These are phyloP conservation scores for Microchrysa polita DNA, from an alignment of 2,888 invertebrate genomes.

Conservation along the genomic window DNA sequence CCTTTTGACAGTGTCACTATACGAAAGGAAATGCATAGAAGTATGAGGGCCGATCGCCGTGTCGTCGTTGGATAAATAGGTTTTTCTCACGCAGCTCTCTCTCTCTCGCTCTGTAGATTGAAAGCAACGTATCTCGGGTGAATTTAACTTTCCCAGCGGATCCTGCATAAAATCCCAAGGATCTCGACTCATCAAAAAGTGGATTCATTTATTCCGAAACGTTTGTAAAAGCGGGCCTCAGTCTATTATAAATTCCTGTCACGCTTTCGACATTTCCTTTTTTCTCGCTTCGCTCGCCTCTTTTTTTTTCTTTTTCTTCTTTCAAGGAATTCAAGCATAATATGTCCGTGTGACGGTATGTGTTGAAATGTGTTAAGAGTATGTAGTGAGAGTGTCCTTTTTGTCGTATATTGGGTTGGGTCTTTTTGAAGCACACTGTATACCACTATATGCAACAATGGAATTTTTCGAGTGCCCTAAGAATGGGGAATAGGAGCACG, in stretches of 20 bases:
- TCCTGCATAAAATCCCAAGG: constrained; percentile 22
- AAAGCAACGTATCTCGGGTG: constrained; percentile 1
- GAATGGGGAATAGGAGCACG: not conserved
- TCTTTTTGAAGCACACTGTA: not conserved
- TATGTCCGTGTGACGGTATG: not conserved
- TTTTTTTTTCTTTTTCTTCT: no score
- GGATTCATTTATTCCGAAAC: constrained; percentile 36
- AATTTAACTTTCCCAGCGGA: constrained; percentile 20
- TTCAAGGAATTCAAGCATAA: constrained; percentile 23
- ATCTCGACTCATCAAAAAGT: constrained; percentile 20
- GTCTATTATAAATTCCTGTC: constrained; percentile 48
- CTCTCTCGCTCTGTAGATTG: no score
- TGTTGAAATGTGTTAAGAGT: constrained; percentile 4
- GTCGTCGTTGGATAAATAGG: constrained; percentile 15
- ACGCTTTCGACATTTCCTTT: constrained; percentile 48
- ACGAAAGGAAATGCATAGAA: no score
- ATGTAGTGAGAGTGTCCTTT: no score
- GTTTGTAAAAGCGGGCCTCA: constrained; percentile 36
- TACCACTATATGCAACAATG: constrained; percentile 25
- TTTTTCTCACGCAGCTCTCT: not conserved
- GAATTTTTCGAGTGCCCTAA: not conserved
- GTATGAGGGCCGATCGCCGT: not conserved
- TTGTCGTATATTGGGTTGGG: not conserved
- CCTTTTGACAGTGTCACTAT: constrained; percentile 2
- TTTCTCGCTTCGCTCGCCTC: not conserved